These are phyloP conservation scores for Leptinotarsa juncta DNA, from an alignment of 2,888 invertebrate species.

Conservation along the genomic window DNA sequence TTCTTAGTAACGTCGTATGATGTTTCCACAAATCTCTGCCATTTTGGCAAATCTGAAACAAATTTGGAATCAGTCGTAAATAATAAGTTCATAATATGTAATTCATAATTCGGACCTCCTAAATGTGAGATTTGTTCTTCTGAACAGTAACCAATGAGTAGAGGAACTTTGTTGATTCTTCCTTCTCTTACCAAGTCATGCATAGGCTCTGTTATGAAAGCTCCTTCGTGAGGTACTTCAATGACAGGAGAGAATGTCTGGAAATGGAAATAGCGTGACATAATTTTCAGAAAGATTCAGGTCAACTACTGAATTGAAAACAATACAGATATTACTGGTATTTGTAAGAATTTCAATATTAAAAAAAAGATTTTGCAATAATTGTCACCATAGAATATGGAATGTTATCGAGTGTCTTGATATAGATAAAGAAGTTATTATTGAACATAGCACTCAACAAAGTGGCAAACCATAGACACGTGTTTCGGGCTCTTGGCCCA, in stretches of 20 bases:
- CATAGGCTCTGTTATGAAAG: constrained; percentile 39
- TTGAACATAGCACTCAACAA: too few relatives aligned
- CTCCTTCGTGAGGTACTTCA: constrained; percentile 35
- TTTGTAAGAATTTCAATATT: too few relatives aligned
- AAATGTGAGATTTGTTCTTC: constrained; percentile 40
- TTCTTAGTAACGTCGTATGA: constrained; percentile 27
- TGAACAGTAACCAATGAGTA: constrained; percentile 43
- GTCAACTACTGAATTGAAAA: too few relatives aligned
- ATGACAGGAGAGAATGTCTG: constrained; percentile 42
- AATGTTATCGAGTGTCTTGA: too few relatives aligned
- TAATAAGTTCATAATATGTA: too few relatives aligned
- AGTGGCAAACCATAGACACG: too few relatives aligned
- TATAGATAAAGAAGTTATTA: too few relatives aligned
- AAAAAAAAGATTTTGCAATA: too few relatives aligned
- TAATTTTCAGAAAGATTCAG: not conserved
- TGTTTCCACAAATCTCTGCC: constrained; percentile 3
- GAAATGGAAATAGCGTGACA: constrained; percentile 19
- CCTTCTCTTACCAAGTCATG: constrained; percentile 37
- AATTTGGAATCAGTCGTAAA: too few relatives aligned
- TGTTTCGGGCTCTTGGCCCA: too few relatives aligned
- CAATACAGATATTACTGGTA: too few relatives aligned
- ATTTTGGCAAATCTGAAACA: constrained; percentile 5
- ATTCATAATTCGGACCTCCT: constrained; percentile 4
- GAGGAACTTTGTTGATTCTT: constrained; percentile 43
- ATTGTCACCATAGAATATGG: too few relatives aligned